Percentiles rank a stretch among this genome's conserved stretches.
Conservation (phyloP, 1,140 invertebrate species). For the Acromyrmex echinatior region DNA sequence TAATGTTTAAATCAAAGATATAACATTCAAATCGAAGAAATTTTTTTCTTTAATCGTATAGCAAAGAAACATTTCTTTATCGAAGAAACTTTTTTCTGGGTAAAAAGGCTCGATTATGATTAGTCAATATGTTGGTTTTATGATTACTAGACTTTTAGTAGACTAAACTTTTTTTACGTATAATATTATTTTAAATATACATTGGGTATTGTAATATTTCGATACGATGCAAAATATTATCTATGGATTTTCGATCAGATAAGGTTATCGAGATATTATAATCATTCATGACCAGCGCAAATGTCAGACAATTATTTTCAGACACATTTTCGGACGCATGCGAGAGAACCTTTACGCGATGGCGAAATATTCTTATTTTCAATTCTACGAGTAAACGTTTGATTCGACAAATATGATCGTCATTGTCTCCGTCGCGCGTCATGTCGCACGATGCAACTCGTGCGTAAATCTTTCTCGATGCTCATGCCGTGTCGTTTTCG, state of each 20-base stretch:
- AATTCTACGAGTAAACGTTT: slow-evolving; percentile 4
- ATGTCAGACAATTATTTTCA: slow-evolving; percentile 22
- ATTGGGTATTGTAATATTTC: neutral
- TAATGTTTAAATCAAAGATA: too few relatives aligned
- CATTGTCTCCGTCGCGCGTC: neutral
- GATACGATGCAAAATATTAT: slow-evolving; percentile 18
- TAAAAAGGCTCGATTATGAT: too few relatives aligned
- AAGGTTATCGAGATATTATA: slow-evolving; percentile 37
- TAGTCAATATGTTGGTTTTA: too few relatives aligned
- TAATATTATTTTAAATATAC: too few relatives aligned
- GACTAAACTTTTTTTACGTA: too few relatives aligned
- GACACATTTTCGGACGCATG: neutral
- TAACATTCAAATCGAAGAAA: too few relatives aligned
- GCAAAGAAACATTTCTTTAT: too few relatives aligned
- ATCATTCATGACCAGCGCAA: slow-evolving; percentile 17
- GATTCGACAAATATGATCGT: slow-evolving; percentile 35
- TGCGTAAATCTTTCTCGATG: slow-evolving; percentile 34
- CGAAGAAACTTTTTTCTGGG: too few relatives aligned
- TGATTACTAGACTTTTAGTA: too few relatives aligned
- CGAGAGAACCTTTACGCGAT: neutral
- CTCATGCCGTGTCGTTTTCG: slow-evolving; percentile 14
- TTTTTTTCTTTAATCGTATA: too few relatives aligned
- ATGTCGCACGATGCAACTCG: slow-evolving; percentile 19
- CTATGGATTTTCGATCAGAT: slow-evolving; percentile 13
- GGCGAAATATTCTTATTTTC: slow-evolving; percentile 15